Evolutionary conservation across 2,888 invertebrate species (phyloP), one percentile per base, ranked within the genome.

Genomic region (Pogonocherus hispidulus): DNA sequence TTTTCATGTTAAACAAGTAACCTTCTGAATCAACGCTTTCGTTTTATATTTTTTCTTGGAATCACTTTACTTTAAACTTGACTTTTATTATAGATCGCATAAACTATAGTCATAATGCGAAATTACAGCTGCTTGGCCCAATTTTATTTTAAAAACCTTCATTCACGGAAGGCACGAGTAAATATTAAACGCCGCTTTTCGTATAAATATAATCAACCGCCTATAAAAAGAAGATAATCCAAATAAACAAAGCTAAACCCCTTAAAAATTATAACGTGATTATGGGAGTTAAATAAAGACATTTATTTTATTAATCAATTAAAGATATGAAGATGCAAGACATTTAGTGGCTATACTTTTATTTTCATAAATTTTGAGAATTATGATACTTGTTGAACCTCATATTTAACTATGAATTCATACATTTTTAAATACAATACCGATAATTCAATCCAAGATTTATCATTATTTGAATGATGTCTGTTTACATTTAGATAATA

Each of bases 121-220:
- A 59, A 59, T 59, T 59, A 19, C 47, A 47, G 59, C 46, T 59
- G 47, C 16, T 49, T 32, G 59, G 59, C 47, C 47, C 47, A 49
- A 59, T 59, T 59, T 47, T 59, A 47, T 59, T 59, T 46, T 49
- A 59, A 59, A 57, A 59, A 47, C 37, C 47, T 46, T 59, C 59
- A 59, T 59, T 59, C 59, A 47, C 16, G 47, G 59, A 59, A 59
- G 23, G n/a, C n/a, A 27, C 20, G 20, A 19, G 32, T 59, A 59
- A 59, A 59, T 46, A 59, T 59, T 59, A 59, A 46, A 23, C 59
- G 46, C 47, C 32, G 19, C 19, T 32, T 23, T 47, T 59, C 46
- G 32, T 59, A 32, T 47, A 59, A 46, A 59, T 59, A 47, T 57
- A 59, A 59, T 59, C 59, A 14, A 27, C 59, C 14, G 27, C 19